phyloP scores from a whole-genome alignment of 2,888 invertebrate species.

The Cetonia aurata region DNA sequence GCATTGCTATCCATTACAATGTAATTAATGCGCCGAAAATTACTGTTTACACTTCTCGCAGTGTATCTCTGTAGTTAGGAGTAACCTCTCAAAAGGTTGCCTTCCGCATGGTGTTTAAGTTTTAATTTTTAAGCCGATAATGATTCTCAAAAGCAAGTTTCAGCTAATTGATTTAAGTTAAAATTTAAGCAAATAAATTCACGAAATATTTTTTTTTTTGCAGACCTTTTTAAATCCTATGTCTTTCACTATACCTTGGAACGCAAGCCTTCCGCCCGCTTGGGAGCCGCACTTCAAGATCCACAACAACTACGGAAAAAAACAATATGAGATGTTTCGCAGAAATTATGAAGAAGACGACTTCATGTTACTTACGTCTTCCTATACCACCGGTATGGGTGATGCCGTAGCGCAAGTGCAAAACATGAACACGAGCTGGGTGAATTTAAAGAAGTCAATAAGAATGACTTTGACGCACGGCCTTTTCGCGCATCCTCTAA shows the following conservation, averaged over 20 bases:
- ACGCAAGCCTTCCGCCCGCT: constrained; percentile 56
- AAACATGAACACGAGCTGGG: constrained; percentile 72
- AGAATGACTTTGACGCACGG: constrained; percentile 68
- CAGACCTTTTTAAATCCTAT: constrained; percentile 58
- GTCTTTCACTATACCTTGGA: constrained; percentile 69
- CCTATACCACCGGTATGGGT: constrained; percentile 38
- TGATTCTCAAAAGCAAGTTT: no score
- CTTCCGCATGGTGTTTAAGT: no score
- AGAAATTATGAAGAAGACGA: neutral
- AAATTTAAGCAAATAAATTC: no score
- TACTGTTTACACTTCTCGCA: no score
- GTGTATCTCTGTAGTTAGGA: no score
- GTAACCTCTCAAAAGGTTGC: no score
- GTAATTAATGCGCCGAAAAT: no score
- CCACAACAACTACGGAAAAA: constrained; percentile 73
- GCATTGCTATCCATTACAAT: no score
- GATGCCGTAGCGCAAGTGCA: constrained; percentile 65
- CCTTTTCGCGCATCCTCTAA: constrained; percentile 67
- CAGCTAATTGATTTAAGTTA: no score
- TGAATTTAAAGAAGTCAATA: constrained; percentile 69
- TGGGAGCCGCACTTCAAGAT: constrained; percentile 59
- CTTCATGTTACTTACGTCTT: constrained; percentile 42
- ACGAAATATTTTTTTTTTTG: constrained; percentile 43
- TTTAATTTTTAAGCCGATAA: no score
- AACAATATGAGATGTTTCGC: constrained; percentile 55